Conservation (phyloP, 2,113 vertebrate species). For the Athene noctua region DNA sequence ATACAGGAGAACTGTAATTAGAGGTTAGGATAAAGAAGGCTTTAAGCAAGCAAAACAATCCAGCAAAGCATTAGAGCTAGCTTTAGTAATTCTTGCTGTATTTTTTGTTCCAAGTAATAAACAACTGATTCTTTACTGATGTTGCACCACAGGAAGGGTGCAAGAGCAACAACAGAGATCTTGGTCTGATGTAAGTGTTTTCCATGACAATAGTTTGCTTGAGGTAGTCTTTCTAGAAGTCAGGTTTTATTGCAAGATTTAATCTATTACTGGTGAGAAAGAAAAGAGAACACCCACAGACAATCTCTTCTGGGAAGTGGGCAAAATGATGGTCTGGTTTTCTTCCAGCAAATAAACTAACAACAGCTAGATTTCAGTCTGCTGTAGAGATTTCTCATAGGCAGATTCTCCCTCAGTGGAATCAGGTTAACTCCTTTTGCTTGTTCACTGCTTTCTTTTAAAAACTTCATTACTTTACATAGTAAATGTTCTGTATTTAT, state of each 20-base stretch:
- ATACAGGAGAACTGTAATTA: constrained; percentile 20
- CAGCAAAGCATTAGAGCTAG: background rate
- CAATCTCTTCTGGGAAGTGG: constrained; percentile 37
- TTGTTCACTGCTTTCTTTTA: constrained; percentile 26
- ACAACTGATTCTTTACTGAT: background rate
- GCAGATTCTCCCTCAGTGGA: background rate
- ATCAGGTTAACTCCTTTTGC: constrained; percentile 28
- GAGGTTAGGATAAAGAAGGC: background rate
- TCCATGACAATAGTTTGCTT: constrained; percentile 6
- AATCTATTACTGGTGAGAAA: constrained; percentile 30
- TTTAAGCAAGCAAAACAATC: background rate
- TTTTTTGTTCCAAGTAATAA: constrained; percentile 14
- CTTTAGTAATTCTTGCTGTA: background rate
- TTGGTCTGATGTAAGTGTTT: constrained; percentile 19
- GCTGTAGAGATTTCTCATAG: constrained; percentile 40
- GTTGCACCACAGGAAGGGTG: constrained; percentile 2
- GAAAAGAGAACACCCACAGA: constrained; percentile 52
- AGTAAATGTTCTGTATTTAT: background rate
- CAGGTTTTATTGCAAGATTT: constrained; percentile 28
- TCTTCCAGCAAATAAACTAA: constrained; percentile 45
- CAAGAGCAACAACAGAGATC: background rate
- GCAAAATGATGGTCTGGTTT: constrained; percentile 45
- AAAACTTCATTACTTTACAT: background rate
- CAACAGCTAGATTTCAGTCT: constrained; percentile 40
- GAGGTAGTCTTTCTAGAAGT: constrained; percentile 29